Base-by-base conservation (phyloP, 2,797 vertebrate genomes). In the Morelia viridis region DNA sequence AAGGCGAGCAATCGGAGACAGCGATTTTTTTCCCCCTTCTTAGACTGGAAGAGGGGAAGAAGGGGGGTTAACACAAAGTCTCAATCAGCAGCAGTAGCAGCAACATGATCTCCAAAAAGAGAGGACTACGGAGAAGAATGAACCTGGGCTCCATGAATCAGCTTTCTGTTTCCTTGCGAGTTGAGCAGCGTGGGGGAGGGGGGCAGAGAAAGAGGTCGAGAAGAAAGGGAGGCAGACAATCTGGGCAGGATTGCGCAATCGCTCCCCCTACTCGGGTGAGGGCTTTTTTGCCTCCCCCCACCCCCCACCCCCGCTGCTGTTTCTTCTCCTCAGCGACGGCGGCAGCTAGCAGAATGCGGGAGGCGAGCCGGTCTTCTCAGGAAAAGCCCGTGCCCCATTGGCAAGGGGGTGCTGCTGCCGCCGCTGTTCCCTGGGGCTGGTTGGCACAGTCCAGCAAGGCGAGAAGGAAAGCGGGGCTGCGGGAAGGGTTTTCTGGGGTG, bases 131-230 rank as follows among this genome's bases (percentile, higher is more conserved):
- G 92, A 93, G 94, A 95, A 93, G 26, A 94, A 95, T 88, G 92
- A 95, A 90, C 90, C 95, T 96, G 95, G 95, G 95, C 97, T 96
- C 97, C 97, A 98, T 98, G 97, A 97, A 97, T 97, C 97, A 96
- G 97, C 97, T 95, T 93, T 97, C 96, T 96, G 94, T 94, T 89
- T 95, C 94, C 93, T 91, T 94, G 93, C 86, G 94, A 95, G 95
- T 93, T 90, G 94, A 92, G 92, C 94, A 92, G 93, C 87, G 57
- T 65, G 2, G 71, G 86, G 50, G 56, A 0, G 26, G 50, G 24
- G 90, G 80, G 71, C 2, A 17, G 24, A 85, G 93, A 91, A 88
- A 28, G 76, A 3, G 65, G 58, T 60, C 83, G 80, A 50, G 93
- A 61, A 88, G 91, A 94, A 28, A 65, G 88, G 64, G 62, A 58